These are phyloP conservation scores for Beris morrisii DNA, from an alignment of 2,888 invertebrate genomes.

Conservation along the genomic window DNA sequence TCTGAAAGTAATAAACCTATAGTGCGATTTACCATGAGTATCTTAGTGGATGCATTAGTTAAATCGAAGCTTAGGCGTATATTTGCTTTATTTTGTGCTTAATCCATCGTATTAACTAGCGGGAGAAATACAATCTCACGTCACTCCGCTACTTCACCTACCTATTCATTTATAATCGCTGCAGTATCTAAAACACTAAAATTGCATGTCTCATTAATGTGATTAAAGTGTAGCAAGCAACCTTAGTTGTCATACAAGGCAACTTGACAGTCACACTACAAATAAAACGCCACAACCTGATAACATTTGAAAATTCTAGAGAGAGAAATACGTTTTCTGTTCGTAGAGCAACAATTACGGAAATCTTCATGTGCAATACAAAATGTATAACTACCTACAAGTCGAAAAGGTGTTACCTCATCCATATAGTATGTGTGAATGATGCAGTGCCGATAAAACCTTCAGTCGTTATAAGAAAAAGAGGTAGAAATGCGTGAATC, in stretches of 20 bases:
- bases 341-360: constrained; percentile 15
- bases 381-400: constrained; percentile 9
- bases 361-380: constrained; percentile 3
- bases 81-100: too few relatives aligned
- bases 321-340: neutral
- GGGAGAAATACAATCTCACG: too few relatives aligned
- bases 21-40: too few relatives aligned
- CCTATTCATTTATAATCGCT: too few relatives aligned
- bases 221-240: constrained; percentile 32
- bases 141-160: too few relatives aligned
- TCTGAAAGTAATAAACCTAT: too few relatives aligned
- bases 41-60: too few relatives aligned
- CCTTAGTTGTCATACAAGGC: constrained; percentile 33
- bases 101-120: too few relatives aligned
- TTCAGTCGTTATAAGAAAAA: constrained; percentile 13
- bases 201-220: constrained; percentile 32
- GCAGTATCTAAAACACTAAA: constrained; percentile 1
- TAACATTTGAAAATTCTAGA: constrained; percentile 22
- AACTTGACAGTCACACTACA: constrained; percentile 31
- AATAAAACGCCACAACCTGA: constrained; percentile 31
- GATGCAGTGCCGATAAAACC: neutral
- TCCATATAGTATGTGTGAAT: constrained; percentile 5
- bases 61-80: too few relatives aligned
- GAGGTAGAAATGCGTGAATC: constrained; percentile 14
- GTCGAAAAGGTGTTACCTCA: constrained; percentile 27